A percentile compares a stretch with the other conserved stretches of the same genome.
These are phyloP conservation scores for Pitta sordida DNA, from an alignment of 2,113 vertebrate species.

Conservation along the genomic window DNA sequence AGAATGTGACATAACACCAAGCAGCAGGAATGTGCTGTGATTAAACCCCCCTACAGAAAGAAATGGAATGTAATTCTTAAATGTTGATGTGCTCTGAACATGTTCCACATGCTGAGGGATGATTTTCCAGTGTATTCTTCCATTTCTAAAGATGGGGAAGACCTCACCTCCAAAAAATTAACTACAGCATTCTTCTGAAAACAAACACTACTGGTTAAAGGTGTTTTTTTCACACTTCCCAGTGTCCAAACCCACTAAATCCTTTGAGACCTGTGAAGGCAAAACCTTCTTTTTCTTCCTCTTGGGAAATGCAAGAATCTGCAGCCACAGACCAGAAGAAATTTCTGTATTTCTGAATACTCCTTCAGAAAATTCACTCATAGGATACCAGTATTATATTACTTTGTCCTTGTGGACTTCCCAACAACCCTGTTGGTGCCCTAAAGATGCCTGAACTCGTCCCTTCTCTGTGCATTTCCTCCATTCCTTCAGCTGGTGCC, in stretches of 20 bases:
- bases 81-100: neutral
- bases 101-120: neutral
- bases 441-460: neutral
- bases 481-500: neutral
- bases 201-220: neutral
- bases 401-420: neutral
- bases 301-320: constrained; percentile 9
- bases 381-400: neutral
- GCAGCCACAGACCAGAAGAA: neutral
- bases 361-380: neutral
- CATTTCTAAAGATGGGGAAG: neutral
- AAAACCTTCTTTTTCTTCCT: neutral
- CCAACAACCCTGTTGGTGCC: neutral
- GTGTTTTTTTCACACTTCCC: neutral
- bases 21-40: constrained; percentile 20
- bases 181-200: neutral
- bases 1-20: neutral
- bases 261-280: neutral
- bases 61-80: constrained; percentile 23
- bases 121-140: neutral
- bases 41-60: constrained; percentile 13
- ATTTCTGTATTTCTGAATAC: neutral
- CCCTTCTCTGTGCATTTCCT: neutral
- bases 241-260: neutral
- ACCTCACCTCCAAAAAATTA: neutral